Conservation (phyloP, 2,113 vertebrate species). For the Mellivora capensis region DNA sequence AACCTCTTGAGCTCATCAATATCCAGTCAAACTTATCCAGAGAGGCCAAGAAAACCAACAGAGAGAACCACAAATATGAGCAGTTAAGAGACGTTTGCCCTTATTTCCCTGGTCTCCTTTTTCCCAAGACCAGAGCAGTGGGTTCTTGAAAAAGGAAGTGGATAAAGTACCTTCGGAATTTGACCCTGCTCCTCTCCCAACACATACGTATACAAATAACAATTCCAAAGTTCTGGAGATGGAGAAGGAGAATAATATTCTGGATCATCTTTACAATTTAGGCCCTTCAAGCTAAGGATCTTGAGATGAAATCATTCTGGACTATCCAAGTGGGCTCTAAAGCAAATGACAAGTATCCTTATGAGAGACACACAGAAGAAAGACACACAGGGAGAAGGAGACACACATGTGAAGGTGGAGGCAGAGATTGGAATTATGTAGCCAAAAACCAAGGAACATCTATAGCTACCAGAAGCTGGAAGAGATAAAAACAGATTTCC, state of each 20-base stretch:
- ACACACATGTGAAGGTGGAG: background rate
- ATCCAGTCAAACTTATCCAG: background rate
- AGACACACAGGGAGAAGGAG: background rate
- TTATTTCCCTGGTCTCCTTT: background rate
- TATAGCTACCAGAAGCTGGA: too few species aligned
- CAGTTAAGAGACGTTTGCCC: background rate
- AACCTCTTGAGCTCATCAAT: background rate
- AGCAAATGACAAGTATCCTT: background rate
- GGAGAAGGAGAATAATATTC: background rate
- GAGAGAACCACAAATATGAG: background rate
- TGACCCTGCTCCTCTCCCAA: background rate
- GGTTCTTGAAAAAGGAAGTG: background rate
- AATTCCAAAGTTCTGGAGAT: background rate
- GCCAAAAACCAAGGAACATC: too few species aligned
- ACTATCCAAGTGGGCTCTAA: background rate
- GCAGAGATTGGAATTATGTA: background rate
- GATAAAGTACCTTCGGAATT: background rate
- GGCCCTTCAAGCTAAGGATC: background rate
- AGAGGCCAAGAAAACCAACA: background rate
- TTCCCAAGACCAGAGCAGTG: background rate
- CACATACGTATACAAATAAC: background rate
- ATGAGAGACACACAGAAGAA: background rate
- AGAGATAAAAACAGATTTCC: background rate
- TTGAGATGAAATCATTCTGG: background rate
- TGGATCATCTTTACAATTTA: background rate